Percentiles rank a stretch among this genome's conserved stretches.
These are phyloP conservation scores for Chesias legatella DNA, from an alignment of 2,888 invertebrate genomes.

Conservation along the genomic window DNA sequence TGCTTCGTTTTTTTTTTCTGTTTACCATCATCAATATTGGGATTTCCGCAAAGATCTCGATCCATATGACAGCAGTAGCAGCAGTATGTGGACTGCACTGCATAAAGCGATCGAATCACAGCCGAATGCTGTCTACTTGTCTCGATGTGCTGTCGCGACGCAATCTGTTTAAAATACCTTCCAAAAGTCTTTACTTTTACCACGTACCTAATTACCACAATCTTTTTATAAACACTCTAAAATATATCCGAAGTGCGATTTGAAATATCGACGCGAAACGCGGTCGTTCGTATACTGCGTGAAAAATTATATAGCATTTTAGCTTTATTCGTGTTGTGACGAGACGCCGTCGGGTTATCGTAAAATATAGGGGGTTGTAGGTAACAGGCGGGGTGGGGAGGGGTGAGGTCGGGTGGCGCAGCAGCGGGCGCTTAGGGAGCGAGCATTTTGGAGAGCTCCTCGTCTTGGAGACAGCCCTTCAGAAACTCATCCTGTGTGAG, in stretches of 20 bases:
- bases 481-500: constrained; percentile 98
- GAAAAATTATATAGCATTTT: constrained; percentile 25
- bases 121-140: constrained; percentile 1
- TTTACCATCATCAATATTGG: constrained; percentile 7
- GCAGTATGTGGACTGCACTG: constrained; percentile 6
- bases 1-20: constrained; percentile 29
- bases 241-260: constrained; percentile 20
- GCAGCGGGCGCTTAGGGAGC: constrained; percentile 85
- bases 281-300: constrained; percentile 23
- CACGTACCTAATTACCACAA: constrained; percentile 33
- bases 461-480: constrained; percentile 98
- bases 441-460: constrained; percentile 96
- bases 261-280: constrained; percentile 23
- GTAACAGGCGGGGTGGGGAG: constrained; percentile 24
- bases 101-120: constrained; percentile 6
- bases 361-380: constrained; percentile 24
- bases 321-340: constrained; percentile 21
- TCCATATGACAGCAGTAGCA: neutral
- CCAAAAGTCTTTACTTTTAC: constrained; percentile 30
- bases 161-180: constrained; percentile 27
- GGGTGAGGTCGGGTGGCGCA: constrained; percentile 21
- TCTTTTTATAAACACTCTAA: constrained; percentile 26
- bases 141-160: constrained; percentile 20
- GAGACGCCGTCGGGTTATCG: constrained; percentile 53
- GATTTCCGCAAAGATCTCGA: constrained; percentile 1